Evolutionary conservation across 2,113 vertebrate species (phyloP).

Genomic region (Myrmecophaga tridactyla): DNA sequence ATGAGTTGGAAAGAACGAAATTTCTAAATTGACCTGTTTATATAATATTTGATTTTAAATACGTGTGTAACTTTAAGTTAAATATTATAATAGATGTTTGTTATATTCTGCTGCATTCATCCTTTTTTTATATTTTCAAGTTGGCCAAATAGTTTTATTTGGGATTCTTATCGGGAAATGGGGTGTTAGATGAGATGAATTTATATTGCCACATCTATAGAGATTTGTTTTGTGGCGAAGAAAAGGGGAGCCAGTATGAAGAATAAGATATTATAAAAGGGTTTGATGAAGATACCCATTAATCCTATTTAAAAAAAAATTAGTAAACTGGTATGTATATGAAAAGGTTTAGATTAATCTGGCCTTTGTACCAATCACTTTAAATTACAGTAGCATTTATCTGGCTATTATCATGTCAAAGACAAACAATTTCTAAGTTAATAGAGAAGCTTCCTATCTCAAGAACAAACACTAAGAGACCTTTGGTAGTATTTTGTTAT

Average conservation of each 20-base stretch:
- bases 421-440: constrained; percentile 42
- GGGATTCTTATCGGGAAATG: neutral
- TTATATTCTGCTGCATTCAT: neutral
- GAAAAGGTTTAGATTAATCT: neutral
- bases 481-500: neutral
- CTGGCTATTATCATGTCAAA: constrained; percentile 35
- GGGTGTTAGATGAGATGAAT: neutral
- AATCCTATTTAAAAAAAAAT: neutral
- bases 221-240: neutral
- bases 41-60: neutral
- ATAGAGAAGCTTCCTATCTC: neutral
- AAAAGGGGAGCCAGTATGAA: neutral
- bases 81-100: neutral
- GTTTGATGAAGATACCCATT: neutral
- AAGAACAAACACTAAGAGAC: neutral
- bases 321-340: neutral
- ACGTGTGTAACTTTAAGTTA: neutral
- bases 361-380: constrained; percentile 30
- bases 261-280: neutral
- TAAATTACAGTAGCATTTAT: neutral
- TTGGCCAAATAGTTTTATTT: constrained; percentile 26
- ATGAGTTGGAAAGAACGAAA: neutral
- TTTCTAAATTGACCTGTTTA: constrained; percentile 23
- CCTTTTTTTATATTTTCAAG: neutral
- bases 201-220: neutral